Percentiles rank a stretch among this genome's conserved stretches.
Evolutionary conservation across 1,140 invertebrate genomes (phyloP).

Genomic region (Aphelinus certus): DNA sequence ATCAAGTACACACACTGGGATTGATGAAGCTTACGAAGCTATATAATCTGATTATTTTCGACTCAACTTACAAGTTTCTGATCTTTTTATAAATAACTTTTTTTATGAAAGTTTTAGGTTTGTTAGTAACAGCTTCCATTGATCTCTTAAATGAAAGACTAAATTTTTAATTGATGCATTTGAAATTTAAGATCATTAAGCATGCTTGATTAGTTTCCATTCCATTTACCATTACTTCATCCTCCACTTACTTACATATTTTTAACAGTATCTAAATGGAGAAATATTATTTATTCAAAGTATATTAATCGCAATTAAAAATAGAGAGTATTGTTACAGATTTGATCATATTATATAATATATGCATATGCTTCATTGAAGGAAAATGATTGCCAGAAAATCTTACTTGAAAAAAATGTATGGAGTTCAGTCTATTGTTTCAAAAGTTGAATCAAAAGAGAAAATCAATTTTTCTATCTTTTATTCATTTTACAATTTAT

Average conservation of each 20-base stretch:
- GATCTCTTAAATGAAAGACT: constrained; percentile 31
- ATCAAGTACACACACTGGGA: constrained; percentile 55
- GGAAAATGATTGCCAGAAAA: neutral
- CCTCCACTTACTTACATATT: constrained; percentile 10
- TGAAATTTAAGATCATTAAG: constrained; percentile 13
- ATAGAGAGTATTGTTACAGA: neutral
- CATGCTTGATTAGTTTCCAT: constrained; percentile 16
- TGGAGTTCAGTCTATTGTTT: neutral
- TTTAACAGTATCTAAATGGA: neutral
- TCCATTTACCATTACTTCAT: constrained; percentile 3
- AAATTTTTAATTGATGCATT: constrained; percentile 26
- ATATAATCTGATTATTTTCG: constrained; percentile 54
- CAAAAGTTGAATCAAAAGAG: neutral
- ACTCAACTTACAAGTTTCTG: neutral
- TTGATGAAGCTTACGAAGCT: constrained; percentile 70
- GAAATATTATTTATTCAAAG: neutral
- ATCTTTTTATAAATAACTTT: neutral
- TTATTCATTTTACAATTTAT: neutral
- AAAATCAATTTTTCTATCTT: constrained; percentile 3
- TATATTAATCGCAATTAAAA: neutral
- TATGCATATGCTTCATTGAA: neutral
- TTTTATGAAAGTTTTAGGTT: neutral
- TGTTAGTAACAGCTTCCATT: neutral
- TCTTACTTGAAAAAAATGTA: neutral
- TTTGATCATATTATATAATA: no score